Percentiles rank a stretch among this genome's conserved stretches.
phyloP scores from a whole-genome alignment of 2,113 vertebrate species.

The Choloepus hoffmanni region DNA sequence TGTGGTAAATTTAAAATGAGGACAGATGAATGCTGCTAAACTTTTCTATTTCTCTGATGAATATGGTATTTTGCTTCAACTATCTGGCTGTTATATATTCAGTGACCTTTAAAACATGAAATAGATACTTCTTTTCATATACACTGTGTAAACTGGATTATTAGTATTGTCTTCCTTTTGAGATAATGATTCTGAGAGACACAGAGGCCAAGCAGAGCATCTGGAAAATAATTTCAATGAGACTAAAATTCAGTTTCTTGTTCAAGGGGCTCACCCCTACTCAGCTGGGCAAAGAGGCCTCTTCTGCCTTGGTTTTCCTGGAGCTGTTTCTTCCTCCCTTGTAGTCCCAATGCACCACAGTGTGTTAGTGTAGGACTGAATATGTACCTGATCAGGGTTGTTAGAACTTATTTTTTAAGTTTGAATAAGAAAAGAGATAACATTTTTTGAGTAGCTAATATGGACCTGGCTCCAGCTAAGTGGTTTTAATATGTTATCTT shows the following conservation, averaged over 20 bases:
- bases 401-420: neutral
- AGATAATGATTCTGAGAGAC: neutral
- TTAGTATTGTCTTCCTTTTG: slow-evolving; percentile 65
- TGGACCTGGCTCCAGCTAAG: neutral
- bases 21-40: slow-evolving; percentile 83
- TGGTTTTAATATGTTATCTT: neutral
- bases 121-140: slow-evolving; percentile 55
- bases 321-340: neutral
- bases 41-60: slow-evolving; percentile 77
- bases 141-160: neutral
- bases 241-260: neutral
- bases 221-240: neutral
- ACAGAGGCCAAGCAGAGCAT: neutral
- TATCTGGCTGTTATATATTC: slow-evolving; percentile 78
- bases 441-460: neutral
- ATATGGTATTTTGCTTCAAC: slow-evolving; percentile 79
- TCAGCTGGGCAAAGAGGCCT: neutral
- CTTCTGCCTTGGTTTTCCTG: neutral
- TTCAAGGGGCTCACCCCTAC: neutral
- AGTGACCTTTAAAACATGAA: slow-evolving; percentile 79
- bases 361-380: neutral
- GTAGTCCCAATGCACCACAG: rapidly evolving
- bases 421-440: neutral
- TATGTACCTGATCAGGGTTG: neutral
- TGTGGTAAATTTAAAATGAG: slow-evolving; percentile 84